Base-by-base conservation (phyloP, 2,888 invertebrate genomes). In the Adineta ricciae region DNA sequence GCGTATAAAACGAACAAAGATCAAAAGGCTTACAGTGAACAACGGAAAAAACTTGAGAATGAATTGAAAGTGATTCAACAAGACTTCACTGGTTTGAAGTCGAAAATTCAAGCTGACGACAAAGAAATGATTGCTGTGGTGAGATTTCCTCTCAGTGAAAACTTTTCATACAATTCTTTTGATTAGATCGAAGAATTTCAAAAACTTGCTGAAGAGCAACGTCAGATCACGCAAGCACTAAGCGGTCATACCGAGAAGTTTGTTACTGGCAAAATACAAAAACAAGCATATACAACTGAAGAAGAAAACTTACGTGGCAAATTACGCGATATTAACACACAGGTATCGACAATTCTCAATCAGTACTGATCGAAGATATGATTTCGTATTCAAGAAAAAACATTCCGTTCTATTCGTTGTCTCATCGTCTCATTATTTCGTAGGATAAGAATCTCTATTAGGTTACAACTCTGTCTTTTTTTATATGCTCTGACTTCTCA, bases 1-100 rank as follows among this genome's bases (percentile, higher is more conserved):
- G 92, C 92, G 87, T 91, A 92, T 86, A 94, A 93, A 89, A 88
- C 92, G 1, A 92, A 91, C 87, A 93, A 93, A 88, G 93, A 93
- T 88, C 88, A 91, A 0, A 89, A 90, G 8, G 87, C 87, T 27
- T 90, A 90, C 86, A 87, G 86, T 86, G 87, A 91, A 14, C 90
- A 91, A 72, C 91, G 92, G 54, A 93, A 93, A 90, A 91, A 91
- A 87, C 91, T 93, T 85, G 92, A 92, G 87, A 90, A 91, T 52
- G 93, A 93, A 85, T 92, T 93, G 88, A 93, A 93, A 88, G 91
- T 89, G 87, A 91, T 93, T 82, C 92, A 92, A 1, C 91, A 90
- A 83, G 89, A 91, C 82, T 91, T 93, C 54, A 88, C 91, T 52
- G 92, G 92, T 85, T 90, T 93, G 32, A 89, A 90, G 87, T 88